A percentile compares a stretch with the other conserved stretches of the same genome.
phyloP scores from a whole-genome alignment of 2,888 invertebrate species.

The Lucinisca nassula region DNA sequence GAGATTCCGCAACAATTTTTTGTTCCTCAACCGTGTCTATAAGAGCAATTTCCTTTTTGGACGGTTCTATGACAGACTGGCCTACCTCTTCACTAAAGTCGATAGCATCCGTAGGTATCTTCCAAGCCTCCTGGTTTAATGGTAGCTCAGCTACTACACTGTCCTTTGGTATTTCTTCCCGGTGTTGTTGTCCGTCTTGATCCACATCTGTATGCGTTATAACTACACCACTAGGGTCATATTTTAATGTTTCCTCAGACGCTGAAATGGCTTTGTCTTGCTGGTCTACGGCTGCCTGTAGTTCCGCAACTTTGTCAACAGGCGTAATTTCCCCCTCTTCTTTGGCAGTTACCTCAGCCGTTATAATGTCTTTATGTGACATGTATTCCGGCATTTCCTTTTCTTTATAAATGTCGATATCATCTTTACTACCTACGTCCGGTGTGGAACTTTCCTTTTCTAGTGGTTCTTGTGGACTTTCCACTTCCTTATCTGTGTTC shows the following conservation, averaged over 20 bases:
- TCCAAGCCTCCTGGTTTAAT: too few species aligned
- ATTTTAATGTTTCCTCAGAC: neutral
- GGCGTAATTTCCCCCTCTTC: neutral
- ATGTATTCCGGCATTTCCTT: too few species aligned
- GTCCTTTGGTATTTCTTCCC: too few species aligned
- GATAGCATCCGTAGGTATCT: too few species aligned
- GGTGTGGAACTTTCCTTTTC: neutral
- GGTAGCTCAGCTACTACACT: too few species aligned
- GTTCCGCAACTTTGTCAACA: neutral
- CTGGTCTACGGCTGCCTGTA: neutral
- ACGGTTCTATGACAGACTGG: too few species aligned
- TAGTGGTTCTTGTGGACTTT: neutral
- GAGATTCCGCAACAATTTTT: neutral
- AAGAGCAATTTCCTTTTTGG: too few species aligned
- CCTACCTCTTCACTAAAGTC: too few species aligned
- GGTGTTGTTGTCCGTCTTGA: too few species aligned
- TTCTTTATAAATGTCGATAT: too few species aligned
- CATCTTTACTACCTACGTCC: neutral
- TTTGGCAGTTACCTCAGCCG: neutral
- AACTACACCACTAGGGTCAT: neutral
- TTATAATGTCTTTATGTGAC: neutral
- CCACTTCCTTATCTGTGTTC: neutral
- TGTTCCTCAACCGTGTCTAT: too few species aligned
- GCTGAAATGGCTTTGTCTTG: neutral
- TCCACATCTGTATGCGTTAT: neutral